phyloP scores from a whole-genome alignment of 2,888 invertebrate species.

The Phymatocera aterrima region DNA sequence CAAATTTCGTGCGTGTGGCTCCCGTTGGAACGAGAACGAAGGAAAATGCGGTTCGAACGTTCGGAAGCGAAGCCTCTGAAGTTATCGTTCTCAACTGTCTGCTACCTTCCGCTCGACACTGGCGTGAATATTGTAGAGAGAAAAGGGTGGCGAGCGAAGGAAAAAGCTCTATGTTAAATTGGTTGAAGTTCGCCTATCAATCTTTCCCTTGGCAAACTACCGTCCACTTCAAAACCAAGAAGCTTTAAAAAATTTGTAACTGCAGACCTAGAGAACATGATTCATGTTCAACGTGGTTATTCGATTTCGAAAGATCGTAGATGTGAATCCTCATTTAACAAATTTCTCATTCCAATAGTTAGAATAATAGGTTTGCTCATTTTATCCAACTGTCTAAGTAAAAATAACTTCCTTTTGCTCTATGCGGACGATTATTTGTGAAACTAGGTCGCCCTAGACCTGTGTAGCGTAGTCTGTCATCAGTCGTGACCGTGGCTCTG shows the following conservation, averaged over 20 bases:
- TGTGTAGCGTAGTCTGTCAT: conserved; percentile 2
- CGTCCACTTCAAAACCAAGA: neutral
- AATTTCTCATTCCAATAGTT: neutral
- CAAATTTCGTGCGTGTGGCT: conserved; percentile 29
- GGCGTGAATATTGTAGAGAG: neutral
- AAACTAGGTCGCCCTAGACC: conserved; percentile 33
- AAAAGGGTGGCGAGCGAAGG: neutral
- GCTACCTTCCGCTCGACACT: neutral
- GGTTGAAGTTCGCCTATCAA: conserved; percentile 1
- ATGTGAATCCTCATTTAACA: neutral
- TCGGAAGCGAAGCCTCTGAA: neutral
- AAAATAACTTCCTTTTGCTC: neutral
- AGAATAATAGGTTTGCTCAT: neutral
- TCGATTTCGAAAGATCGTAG: neutral
- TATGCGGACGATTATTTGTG: conserved; percentile 3
- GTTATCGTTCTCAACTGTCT: conserved; percentile 28
- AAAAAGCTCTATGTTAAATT: neutral
- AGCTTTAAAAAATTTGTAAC: neutral
- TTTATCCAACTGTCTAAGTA: neutral
- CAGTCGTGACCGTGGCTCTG: conserved; percentile 39
- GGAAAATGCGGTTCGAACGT: neutral
- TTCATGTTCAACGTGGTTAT: neutral
- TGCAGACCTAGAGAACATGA: neutral
- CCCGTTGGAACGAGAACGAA: neutral
- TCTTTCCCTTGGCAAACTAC: neutral